These are phyloP conservation scores for Vespertilio murinus DNA, from an alignment of 2,797 vertebrate species.

Conservation along the genomic window DNA sequence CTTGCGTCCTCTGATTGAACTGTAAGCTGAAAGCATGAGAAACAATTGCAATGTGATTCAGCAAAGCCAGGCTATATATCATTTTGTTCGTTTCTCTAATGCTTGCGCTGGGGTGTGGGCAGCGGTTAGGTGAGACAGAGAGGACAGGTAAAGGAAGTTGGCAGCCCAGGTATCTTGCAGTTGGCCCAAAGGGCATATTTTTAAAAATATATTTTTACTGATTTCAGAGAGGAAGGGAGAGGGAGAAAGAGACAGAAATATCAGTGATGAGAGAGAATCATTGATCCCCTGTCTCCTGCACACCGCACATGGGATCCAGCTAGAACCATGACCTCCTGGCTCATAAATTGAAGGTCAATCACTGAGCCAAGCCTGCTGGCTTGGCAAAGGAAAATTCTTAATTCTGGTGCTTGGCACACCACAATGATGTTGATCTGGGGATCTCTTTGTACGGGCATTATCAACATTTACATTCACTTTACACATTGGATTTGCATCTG, in stretches of 20 bases:
- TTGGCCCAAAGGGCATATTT: conserved; percentile 41
- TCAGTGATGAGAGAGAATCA: no score
- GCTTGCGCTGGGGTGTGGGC: background rate
- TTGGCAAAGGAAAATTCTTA: conserved; percentile 43
- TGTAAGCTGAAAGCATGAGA: background rate
- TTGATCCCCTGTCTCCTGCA: no score
- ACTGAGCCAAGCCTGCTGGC: no score
- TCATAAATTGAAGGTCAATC: no score
- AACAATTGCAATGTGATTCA: background rate
- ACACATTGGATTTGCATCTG: conserved; percentile 85
- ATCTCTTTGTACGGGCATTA: conserved; percentile 81
- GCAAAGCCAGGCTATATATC: background rate
- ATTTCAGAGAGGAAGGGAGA: no score
- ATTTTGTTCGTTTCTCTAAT: background rate
- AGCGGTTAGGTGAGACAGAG: background rate
- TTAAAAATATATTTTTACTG: no score
- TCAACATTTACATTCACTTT: conserved; percentile 87
- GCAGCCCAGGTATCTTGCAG: conserved; percentile 40
- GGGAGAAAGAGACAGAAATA: no score
- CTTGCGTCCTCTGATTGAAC: background rate
- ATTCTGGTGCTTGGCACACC: conserved; percentile 74
- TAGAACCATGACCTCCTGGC: no score
- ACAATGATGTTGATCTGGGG: conserved; percentile 83
- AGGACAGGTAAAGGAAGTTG: background rate
- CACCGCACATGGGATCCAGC: no score